These are phyloP conservation scores for Brenthis daphne DNA, from an alignment of 2,888 invertebrate genomes.

Conservation along the genomic window DNA sequence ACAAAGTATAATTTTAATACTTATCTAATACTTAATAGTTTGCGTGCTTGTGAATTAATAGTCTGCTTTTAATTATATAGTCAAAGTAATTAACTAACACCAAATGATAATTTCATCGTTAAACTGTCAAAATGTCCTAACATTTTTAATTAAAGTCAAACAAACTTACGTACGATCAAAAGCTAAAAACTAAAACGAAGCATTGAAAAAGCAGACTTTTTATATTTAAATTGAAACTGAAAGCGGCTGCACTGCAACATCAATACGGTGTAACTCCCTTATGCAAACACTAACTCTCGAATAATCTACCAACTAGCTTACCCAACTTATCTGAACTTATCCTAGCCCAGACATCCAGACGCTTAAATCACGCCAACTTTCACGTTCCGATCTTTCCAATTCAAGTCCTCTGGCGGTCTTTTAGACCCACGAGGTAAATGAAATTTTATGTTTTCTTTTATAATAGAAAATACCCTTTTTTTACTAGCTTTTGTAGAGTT, in stretches of 20 bases:
- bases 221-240: not conserved
- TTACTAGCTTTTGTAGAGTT: too few relatives aligned
- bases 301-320: conserved; percentile 31
- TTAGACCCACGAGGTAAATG: conserved; percentile 20
- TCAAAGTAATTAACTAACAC: too few relatives aligned
- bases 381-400: conserved; percentile 31
- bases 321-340: conserved; percentile 33
- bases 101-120: too few relatives aligned
- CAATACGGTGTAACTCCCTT: conserved; percentile 20
- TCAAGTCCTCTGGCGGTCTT: conserved; percentile 23
- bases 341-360: conserved; percentile 31
- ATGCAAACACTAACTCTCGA: conserved; percentile 26
- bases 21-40: too few relatives aligned
- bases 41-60: too few relatives aligned
- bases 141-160: too few relatives aligned
- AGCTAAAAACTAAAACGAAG: not conserved
- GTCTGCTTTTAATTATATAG: too few relatives aligned
- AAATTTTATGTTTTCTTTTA: conserved; percentile 17
- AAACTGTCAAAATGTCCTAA: too few relatives aligned
- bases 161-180: too few relatives aligned
- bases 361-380: conserved; percentile 36
- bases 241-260: conserved; percentile 9
- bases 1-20: too few relatives aligned
- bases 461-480: not conserved
- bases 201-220: not conserved